Conservation (phyloP, 2,888 invertebrate species). For the Pemphredon lugubris region DNA sequence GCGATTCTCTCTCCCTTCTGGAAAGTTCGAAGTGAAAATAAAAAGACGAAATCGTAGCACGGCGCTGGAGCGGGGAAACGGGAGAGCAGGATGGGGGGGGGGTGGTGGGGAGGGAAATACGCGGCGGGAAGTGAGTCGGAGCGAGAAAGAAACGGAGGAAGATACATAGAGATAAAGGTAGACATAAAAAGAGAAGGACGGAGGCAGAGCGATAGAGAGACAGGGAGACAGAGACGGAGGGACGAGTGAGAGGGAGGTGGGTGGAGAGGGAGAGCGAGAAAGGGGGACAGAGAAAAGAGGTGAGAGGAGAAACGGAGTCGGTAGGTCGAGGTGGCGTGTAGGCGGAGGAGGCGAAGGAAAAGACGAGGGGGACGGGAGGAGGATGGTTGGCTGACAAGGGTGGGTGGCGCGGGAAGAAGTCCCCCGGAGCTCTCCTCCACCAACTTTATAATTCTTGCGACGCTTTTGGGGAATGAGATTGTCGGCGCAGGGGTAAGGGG, state of each 20-base stretch:
- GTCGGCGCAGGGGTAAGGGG: slow-evolving; percentile 59
- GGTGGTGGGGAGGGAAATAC: slow-evolving; percentile 12
- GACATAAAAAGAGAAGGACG: slow-evolving; percentile 28
- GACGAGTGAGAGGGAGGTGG: slow-evolving; percentile 6
- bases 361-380: slow-evolving; percentile 24
- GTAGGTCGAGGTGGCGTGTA: slow-evolving; percentile 55
- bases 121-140: slow-evolving; percentile 3
- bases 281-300: slow-evolving; percentile 17
- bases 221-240: too few species aligned
- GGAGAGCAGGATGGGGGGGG: slow-evolving; percentile 3
- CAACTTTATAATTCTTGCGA: slow-evolving; percentile 81
- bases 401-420: slow-evolving; percentile 57
- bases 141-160: slow-evolving; percentile 24
- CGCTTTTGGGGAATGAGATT: slow-evolving; percentile 79
- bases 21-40: slow-evolving; percentile 46
- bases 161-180: slow-evolving; percentile 33
- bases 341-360: slow-evolving; percentile 30
- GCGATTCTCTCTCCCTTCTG: slow-evolving; percentile 19
- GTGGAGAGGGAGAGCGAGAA: slow-evolving; percentile 14
- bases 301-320: slow-evolving; percentile 35
- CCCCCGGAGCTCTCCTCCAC: slow-evolving; percentile 66
- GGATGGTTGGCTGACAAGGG: slow-evolving; percentile 54
- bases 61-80: slow-evolving; percentile 4
- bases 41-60: slow-evolving; percentile 33
- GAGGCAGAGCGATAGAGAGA: slow-evolving; percentile 27